Base-by-base conservation (phyloP, 1,140 invertebrate genomes). In the Drosophila grimshawi region DNA sequence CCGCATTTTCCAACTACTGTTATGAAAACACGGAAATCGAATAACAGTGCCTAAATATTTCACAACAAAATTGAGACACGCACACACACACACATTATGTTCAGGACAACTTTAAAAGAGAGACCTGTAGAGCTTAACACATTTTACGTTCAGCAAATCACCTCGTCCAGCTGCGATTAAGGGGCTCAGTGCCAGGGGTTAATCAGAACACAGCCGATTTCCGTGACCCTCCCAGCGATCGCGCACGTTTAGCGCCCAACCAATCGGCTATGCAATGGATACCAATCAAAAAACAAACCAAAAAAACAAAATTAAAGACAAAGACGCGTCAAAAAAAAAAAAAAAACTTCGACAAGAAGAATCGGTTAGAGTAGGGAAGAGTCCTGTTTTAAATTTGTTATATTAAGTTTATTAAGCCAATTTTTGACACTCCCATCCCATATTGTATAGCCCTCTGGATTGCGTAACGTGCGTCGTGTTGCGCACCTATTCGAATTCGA, bases 101-200 rank as follows among this genome's bases (percentile, higher is more conserved):
- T 57, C 41, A 57, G 32, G 6, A 45, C 19, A n/a, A 46, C 29
- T 37, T 45, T 3, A 29, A 59, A 53, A 60, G 32, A 60, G 32
- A 41, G 51, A 48, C 32, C 27, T 43, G 55, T 62, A 57, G 64
- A 76, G 57, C 78, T 64, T 77, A 64, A 59, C 46, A 61, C 51
- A 68, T 32, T 61, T 90, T 89, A 48, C 53, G 81, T 89, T 89
- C 75, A 74, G 72, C 78, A 81, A 86, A 85, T 78, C 89, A 76
- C 76, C 89, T 91, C 41, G 71, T 61, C 81, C 79, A 76, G 85
- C 77, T 91, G 81, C 72, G 73, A 73, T 91, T 91, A 91, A 79
- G 89, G 89, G 89, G 89, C 89, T 91, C 89, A 80, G 76, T 91
- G 89, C 81, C 37, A 32, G 68, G 35, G 85, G 85, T 80, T 89